Evolutionary conservation across 2,797 vertebrate species (phyloP).

Genomic region (Brachyrhaphis roseni): DNA sequence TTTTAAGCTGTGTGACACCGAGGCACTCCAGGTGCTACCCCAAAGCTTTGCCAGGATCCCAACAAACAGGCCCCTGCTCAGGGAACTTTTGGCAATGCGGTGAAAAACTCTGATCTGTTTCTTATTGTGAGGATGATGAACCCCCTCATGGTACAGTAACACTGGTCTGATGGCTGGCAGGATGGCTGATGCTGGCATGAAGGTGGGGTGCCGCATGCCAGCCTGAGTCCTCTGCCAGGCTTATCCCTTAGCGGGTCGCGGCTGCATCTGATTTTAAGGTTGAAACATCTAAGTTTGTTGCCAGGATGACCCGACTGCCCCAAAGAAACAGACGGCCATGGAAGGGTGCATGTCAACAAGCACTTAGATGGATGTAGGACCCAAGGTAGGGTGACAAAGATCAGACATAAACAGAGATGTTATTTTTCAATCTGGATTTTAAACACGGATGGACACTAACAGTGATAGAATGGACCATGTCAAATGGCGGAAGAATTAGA

Average conservation of each 20-base stretch:
- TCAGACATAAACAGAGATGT: background rate
- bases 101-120: constrained; percentile 25
- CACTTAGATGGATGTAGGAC: constrained; percentile 43
- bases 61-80: constrained; percentile 51
- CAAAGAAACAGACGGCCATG: constrained; percentile 31
- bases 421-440: background rate
- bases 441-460: no score
- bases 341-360: constrained; percentile 49
- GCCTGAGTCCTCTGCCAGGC: constrained; percentile 50
- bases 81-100: constrained; percentile 45
- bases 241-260: constrained; percentile 47
- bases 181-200: constrained; percentile 39
- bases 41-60: constrained; percentile 67
- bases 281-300: constrained; percentile 34
- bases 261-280: constrained; percentile 22
- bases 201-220: constrained; percentile 43
- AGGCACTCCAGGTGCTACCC: constrained; percentile 57
- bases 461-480: background rate
- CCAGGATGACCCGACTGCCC: constrained; percentile 50
- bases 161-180: constrained; percentile 37
- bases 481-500: background rate
- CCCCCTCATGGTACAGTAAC: constrained; percentile 32
- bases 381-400: constrained; percentile 2
- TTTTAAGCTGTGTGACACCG: constrained; percentile 54
- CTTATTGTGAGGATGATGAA: constrained; percentile 25